phyloP scores from a whole-genome alignment of 1,140 invertebrate species.

The Lepidurus packardi region DNA sequence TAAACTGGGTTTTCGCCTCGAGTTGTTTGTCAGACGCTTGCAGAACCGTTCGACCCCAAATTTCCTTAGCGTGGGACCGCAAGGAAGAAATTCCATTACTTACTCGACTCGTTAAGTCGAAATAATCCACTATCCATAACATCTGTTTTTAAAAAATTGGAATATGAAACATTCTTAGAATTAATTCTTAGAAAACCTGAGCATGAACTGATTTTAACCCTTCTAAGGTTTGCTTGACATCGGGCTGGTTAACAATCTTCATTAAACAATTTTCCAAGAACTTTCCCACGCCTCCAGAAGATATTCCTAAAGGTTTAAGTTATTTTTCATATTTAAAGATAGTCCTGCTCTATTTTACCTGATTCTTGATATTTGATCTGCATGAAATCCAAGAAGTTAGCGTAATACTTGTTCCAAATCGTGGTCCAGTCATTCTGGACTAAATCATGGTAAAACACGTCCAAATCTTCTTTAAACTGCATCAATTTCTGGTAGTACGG shows the following conservation, averaged over 20 bases:
- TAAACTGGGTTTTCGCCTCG: constrained; percentile 74
- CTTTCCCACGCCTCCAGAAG: background rate
- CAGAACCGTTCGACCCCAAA: constrained; percentile 14
- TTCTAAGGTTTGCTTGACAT: background rate
- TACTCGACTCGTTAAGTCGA: background rate
- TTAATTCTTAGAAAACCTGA: background rate
- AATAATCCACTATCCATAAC: background rate
- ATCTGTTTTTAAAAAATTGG: background rate
- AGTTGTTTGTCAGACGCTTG: constrained; percentile 52
- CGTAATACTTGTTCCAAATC: constrained; percentile 44
- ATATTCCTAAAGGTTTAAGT: background rate
- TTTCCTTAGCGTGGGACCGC: background rate
- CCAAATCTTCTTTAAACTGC: constrained; percentile 70
- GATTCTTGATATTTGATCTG: constrained; percentile 19
- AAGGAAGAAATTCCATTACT: background rate
- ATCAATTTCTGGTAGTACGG: constrained; percentile 70
- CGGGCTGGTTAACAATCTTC: background rate
- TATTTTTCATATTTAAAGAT: background rate
- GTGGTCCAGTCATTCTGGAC: constrained; percentile 62
- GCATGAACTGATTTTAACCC: background rate
- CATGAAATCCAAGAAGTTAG: background rate
- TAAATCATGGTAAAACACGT: constrained; percentile 66
- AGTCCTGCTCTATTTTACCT: background rate
- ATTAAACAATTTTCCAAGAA: background rate
- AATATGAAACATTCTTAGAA: background rate